Evolutionary conservation across 2,113 vertebrate genomes (phyloP), one percentile per base, ranked within the genome.

Genomic region (Eptatretus burgeri): DNA sequence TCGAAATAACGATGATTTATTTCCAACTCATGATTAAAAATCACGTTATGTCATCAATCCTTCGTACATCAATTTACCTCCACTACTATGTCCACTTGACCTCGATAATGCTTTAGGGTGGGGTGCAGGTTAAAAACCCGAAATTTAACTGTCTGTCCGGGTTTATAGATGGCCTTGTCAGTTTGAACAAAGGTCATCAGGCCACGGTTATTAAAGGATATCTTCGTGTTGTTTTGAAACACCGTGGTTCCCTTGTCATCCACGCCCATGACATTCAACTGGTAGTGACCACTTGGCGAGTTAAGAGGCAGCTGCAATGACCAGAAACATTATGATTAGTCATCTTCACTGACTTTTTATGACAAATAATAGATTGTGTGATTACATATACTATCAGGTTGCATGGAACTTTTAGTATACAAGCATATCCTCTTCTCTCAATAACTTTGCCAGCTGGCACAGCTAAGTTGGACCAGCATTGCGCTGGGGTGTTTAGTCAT

Each of bases 111-210:
- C 56, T 20, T 10, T 12, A 60, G 56, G 20, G 10, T 60, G 20
- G 56, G 20, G 56, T 60, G n/a, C 56, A 60, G n/a, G 56, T n/a
- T 17, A 20, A 60, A 60, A n/a, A 20, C 56, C n/a, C 56, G 56
- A 20, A 60, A 60, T n/a, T 60, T n/a, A 10, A 60, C 56, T 20
- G 56, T 60, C 56, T 60, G 56, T 20, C 56, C 56, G 10, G 56
- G 56, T 20, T 60, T 60, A 20, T 60, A 60, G 9, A 60, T 20
- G 56, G 56, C 56, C 56, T 60, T 60, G 56, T 60, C 56, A n/a
- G 56, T 60, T 20, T 60, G 56, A n/a, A 60, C 56, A 20, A 60
- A 60, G 9, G 20, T n/a, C 56, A 60, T n/a, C 9, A 60, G 56
- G 10, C n/a, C 56, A 17, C 12, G 56, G 56, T 20, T 60, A 20